A percentile compares a stretch with the other conserved stretches of the same genome.
These are phyloP conservation scores for Dilophus febrilis DNA, from an alignment of 2,888 invertebrate genomes.

Conservation along the genomic window DNA sequence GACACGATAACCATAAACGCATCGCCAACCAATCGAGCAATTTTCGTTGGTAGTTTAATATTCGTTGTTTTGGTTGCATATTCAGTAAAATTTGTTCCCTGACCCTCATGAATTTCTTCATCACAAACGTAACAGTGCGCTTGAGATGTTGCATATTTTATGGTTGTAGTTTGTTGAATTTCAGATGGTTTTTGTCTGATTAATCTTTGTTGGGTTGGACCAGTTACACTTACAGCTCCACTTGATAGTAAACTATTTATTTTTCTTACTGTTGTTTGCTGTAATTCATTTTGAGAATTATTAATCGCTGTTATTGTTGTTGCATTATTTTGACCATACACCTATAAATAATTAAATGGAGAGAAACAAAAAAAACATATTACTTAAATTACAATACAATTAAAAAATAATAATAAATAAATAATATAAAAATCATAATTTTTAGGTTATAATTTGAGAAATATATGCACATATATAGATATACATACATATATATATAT, in stretches of 20 bases:
- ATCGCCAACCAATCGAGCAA: constrained; percentile 32
- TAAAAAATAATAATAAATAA: not conserved
- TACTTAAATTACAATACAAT: not conserved
- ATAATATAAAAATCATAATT: no score
- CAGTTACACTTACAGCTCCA: constrained; percentile 30
- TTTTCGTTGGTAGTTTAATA: constrained; percentile 32
- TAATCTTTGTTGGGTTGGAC: constrained; percentile 28
- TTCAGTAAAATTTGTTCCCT: constrained; percentile 24
- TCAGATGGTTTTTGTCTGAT: constrained; percentile 23
- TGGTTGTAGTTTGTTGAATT: constrained; percentile 1
- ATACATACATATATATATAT: no score
- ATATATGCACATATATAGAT: no score
- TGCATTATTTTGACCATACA: constrained; percentile 3
- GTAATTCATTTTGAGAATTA: not conserved
- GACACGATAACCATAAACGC: constrained; percentile 32
- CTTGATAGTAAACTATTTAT: constrained; percentile 29
- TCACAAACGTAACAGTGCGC: constrained; percentile 29
- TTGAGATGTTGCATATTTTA: not conserved
- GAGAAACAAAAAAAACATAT: not conserved
- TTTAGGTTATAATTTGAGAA: no score
- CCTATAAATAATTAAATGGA: constrained; percentile 1
- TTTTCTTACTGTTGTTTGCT: constrained; percentile 28
- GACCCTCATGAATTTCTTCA: constrained; percentile 21
- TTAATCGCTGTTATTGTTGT: not conserved
- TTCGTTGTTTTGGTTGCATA: constrained; percentile 28